Evolutionary conservation across 2,797 vertebrate species (phyloP), one percentile per base, ranked within the genome.

Genomic region (Apogon talboti): DNA sequence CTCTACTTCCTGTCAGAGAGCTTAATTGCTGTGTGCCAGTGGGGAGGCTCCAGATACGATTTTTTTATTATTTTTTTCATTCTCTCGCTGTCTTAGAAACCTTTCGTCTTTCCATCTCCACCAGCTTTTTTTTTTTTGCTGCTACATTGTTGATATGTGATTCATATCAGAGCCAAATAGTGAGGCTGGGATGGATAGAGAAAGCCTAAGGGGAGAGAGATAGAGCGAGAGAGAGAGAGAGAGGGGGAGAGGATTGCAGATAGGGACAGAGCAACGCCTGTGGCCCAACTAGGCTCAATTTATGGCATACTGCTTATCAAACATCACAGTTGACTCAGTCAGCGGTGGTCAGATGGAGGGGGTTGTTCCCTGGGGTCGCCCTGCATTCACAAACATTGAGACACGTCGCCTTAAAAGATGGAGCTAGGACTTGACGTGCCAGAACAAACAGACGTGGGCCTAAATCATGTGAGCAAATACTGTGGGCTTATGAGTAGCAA

Each of bases 261-360:
- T 58, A 62, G 64, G 69, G 54, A 76, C 48, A 13, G 38, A 64
- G 78, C 83, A 14, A 80, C 56, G 85, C 86, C 89, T 91, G 89
- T 91, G 89, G 86, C 87, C 88, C 48, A 56, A 57, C 71, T 12
- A 18, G 57, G 59, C 55, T 69, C 56, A 70, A 74, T 79, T 65
- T 68, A 54, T 66, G 41, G 71, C 68, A 52, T 74, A 70, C 53
- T 66, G 58, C 86, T 91, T 90, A 91, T 92, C 92, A 84, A 79
- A 76, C 81, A 90, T 92, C 79, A 77, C 59, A 74, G 54, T 43
- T 83, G 53, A 61, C 71, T 84, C 58, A 76, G 49, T 74, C 55
- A 64, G 57, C 53, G 65, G 71, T 66, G 66, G 57, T 55, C 44
- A 54, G 15, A 12, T 14, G n/a, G 43, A 55, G 71, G 62, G 13